Base-by-base conservation (phyloP, 2,113 vertebrate species). In the Anolis sagrei region DNA sequence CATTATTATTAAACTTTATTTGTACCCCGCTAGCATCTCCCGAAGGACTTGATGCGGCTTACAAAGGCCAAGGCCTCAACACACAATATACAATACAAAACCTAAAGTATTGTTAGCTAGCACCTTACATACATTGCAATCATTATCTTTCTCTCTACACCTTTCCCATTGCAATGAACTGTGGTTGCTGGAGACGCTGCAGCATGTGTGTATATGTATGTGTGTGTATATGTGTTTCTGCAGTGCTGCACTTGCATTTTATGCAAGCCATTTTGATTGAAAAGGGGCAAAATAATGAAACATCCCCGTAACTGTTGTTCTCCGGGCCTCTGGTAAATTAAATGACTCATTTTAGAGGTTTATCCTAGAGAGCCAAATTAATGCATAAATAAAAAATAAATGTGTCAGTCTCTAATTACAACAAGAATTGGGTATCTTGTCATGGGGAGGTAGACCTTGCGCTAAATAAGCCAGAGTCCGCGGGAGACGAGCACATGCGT, bases 311-410 rank as follows among this genome's bases (percentile, higher is more conserved):
- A 91, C 91, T 81, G 87, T 92, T 93, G 92, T 93, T 93, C 89
- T 92, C 78, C 83, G 8, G 76, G 86, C 70, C 86, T 85, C 44
- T 83, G 68, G 69, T 91, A 94, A 91, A 93, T 94, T 94, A 91
- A 94, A 93, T 81, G 86, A 58, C 84, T 94, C 88, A 87, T 93
- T 93, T 93, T 90, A 92, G 86, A 93, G 93, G 89, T 94, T 87
- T 86, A 39, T 90, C 83, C 85, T 61, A 0, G 64, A 85, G 89
- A 78, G 76, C 61, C 68, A 94, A 93, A 94, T 92, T 91, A 93
- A 95, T 92, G 91, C 93, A 95, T 91, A 93, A 94, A 95, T 93
- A 95, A 95, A 94, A 86, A 94, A 92, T 94, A 94, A 94, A 94
- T 61, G 89, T 93, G 92, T 93, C 92, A 91, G 81, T 93, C 87